These are phyloP conservation scores for Drosophila saltans DNA, from an alignment of 1,140 invertebrate species.

Conservation along the genomic window DNA sequence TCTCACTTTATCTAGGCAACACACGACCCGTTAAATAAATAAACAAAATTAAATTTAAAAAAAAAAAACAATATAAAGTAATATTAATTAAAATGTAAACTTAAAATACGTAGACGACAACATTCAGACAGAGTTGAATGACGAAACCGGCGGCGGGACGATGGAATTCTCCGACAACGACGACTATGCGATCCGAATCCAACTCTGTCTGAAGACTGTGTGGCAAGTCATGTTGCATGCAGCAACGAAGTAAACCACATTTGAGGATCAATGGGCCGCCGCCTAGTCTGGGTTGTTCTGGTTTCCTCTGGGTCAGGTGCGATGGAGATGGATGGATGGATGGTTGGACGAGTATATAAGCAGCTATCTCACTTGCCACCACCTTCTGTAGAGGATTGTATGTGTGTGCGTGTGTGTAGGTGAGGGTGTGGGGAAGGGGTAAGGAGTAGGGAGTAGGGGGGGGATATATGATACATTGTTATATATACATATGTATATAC, in stretches of 20 bases:
- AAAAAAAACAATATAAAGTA: neutral
- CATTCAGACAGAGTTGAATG: constrained; percentile 75
- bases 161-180: constrained; percentile 33
- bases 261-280: constrained; percentile 54
- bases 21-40: constrained; percentile 50
- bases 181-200: constrained; percentile 66
- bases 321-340: constrained; percentile 30
- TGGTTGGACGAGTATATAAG: constrained; percentile 57
- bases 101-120: constrained; percentile 55
- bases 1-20: constrained; percentile 65
- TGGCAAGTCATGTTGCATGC: constrained; percentile 38
- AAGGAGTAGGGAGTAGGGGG: constrained; percentile 1
- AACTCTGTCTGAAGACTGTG: constrained; percentile 83
- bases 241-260: constrained; percentile 44
- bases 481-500: constrained; percentile 52
- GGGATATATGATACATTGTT: constrained; percentile 14
- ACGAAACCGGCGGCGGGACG: constrained; percentile 63
- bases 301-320: constrained; percentile 41
- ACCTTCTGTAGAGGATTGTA: constrained; percentile 9
- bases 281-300: neutral
- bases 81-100: constrained; percentile 40
- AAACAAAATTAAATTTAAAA: neutral
- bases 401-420: neutral
- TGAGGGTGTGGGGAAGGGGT: neutral
- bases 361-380: constrained; percentile 45